Evolutionary conservation across 2,797 vertebrate genomes (phyloP).

Genomic region (Anguilla megastoma): DNA sequence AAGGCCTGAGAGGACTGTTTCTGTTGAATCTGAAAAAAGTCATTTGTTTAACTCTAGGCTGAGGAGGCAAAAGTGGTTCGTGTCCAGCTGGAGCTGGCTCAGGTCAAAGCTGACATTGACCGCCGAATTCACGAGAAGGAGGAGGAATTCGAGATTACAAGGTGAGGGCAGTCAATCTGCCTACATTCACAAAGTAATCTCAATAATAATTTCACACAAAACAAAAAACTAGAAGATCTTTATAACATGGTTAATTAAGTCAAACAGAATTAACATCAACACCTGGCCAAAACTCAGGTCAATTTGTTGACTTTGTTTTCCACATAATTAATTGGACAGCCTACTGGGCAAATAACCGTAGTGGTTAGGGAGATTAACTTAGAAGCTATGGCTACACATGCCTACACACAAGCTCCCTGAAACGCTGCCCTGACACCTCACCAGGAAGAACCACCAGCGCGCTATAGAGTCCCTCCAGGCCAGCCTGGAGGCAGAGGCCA

Average conservation of each 20-base stretch:
- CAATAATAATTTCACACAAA: neutral
- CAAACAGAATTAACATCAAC: neutral
- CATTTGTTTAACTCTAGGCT: slow-evolving; percentile 53
- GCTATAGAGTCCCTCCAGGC: slow-evolving; percentile 76
- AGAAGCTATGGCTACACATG: neutral
- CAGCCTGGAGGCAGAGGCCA: slow-evolving; percentile 74
- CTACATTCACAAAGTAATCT: slow-evolving; percentile 50
- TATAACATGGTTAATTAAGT: neutral
- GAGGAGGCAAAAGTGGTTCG: slow-evolving; percentile 72
- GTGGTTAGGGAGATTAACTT: neutral
- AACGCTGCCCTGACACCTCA: neutral
- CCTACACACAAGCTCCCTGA: neutral
- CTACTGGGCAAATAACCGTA: neutral
- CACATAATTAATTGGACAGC: neutral
- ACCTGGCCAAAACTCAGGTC: neutral
- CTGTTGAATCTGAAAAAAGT: neutral
- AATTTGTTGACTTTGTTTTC: neutral
- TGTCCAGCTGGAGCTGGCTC: slow-evolving; percentile 71
- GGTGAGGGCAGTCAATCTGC: slow-evolving; percentile 47
- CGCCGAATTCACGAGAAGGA: slow-evolving; percentile 72
- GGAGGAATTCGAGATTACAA: slow-evolving; percentile 74
- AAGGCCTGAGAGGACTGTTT: neutral
- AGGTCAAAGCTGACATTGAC: slow-evolving; percentile 74
- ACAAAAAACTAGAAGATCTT: neutral
- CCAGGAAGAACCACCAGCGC: slow-evolving; percentile 75